phyloP scores from a whole-genome alignment of 2,797 vertebrate species.

The Epinephelus coioides region DNA sequence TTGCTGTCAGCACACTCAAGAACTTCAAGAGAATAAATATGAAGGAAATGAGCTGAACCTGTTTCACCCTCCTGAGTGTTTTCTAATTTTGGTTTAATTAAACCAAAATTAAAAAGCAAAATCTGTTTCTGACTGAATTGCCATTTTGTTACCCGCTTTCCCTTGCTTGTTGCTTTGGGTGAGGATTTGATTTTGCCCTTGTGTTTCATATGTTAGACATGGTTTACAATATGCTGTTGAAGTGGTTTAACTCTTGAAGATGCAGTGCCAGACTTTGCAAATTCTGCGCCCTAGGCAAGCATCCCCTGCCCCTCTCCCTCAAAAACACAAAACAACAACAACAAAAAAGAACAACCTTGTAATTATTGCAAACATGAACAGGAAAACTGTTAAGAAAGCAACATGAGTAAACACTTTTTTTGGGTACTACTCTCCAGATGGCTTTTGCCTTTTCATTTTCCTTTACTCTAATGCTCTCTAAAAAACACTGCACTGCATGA shows the following conservation, averaged over 20 bases:
- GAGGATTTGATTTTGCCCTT: neutral
- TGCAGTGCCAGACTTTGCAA: too few relatives aligned
- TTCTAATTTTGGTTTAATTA: constrained; percentile 5
- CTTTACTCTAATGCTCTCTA: too few relatives aligned
- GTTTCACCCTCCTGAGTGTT: neutral
- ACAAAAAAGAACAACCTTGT: too few relatives aligned
- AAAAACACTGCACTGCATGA: too few relatives aligned
- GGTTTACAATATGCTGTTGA: neutral
- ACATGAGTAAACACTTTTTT: too few relatives aligned
- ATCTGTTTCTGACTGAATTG: neutral
- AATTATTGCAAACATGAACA: too few relatives aligned
- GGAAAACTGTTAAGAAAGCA: too few relatives aligned
- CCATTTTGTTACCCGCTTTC: neutral
- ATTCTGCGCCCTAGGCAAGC: too few relatives aligned
- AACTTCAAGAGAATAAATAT: constrained; percentile 2
- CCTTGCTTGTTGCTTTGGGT: neutral
- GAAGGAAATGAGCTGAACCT: neutral
- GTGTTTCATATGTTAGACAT: neutral
- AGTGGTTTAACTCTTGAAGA: neutral
- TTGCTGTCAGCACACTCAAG: neutral
- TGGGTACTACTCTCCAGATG: too few relatives aligned
- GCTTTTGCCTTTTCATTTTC: too few relatives aligned
- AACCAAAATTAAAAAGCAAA: neutral
- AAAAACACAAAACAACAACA: too few relatives aligned
- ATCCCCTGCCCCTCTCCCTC: too few relatives aligned